Evolutionary conservation across 1,140 invertebrate genomes (phyloP).

Genomic region (Tetramorium parvispinum): DNA sequence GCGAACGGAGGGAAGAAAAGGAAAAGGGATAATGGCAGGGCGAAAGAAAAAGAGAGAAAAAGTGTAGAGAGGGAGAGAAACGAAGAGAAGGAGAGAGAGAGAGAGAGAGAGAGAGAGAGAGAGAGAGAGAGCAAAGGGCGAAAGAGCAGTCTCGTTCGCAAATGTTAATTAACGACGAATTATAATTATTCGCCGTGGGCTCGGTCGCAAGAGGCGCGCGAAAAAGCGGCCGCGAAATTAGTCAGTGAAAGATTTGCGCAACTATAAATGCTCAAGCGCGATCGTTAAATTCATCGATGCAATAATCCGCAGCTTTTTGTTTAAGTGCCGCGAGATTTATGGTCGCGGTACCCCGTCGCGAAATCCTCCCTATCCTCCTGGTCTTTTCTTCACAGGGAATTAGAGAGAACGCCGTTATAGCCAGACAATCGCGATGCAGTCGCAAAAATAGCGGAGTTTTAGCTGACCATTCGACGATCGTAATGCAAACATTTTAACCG

Average conservation of each 20-base stretch:
- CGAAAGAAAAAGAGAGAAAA: conserved; percentile 18
- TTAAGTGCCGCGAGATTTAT: conserved; percentile 33
- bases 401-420: neutral
- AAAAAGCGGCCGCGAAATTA: conserved; percentile 51
- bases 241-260: conserved; percentile 43
- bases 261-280: conserved; percentile 43
- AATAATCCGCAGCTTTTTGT: conserved; percentile 42
- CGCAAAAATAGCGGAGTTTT: conserved; percentile 13
- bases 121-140: conserved; percentile 1
- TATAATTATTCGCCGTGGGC: conserved; percentile 67
- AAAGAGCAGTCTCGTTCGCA: conserved; percentile 62
- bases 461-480: neutral
- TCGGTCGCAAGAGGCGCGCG: neutral
- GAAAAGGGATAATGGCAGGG: conserved; percentile 46
- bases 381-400: neutral
- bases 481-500: conserved; percentile 42
- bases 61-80: neutral
- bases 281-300: conserved; percentile 59
- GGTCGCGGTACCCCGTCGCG: neutral
- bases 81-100: neutral
- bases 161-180: conserved; percentile 79
- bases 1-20: conserved; percentile 47
- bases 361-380: neutral
- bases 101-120: conserved; percentile 2
- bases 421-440: neutral